Evolutionary conservation across 2,113 vertebrate species (phyloP).

Genomic region (Phyllostomus discolor): DNA sequence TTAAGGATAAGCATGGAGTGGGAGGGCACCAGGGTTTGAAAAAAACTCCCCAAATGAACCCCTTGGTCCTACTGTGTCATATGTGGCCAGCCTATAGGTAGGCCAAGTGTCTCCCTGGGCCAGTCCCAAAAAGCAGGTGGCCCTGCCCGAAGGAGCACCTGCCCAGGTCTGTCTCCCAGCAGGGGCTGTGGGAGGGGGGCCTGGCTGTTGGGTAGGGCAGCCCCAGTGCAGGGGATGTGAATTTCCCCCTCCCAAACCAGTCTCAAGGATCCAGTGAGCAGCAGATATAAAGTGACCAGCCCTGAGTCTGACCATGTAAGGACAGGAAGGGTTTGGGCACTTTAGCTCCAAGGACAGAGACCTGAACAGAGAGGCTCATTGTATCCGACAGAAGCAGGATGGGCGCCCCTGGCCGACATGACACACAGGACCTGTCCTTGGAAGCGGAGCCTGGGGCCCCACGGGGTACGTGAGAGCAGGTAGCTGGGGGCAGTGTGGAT

Average conservation of each 20-base stretch:
- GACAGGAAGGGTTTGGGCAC: neutral
- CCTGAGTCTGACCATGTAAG: neutral
- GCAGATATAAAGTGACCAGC: neutral
- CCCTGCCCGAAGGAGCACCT: neutral
- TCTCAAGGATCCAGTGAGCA: neutral
- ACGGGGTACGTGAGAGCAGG: neutral
- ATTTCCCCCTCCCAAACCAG: neutral
- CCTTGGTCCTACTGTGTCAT: fast-evolving
- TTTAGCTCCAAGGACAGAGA: neutral
- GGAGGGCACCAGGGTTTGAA: neutral
- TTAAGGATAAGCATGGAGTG: neutral
- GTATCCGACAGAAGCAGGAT: neutral
- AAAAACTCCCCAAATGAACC: neutral
- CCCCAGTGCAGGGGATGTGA: neutral
- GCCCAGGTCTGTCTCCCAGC: neutral
- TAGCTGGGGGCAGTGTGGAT: neutral
- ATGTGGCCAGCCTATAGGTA: neutral
- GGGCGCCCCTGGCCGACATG: neutral
- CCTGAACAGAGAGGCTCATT: neutral
- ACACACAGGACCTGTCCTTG: neutral
- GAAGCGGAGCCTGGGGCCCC: neutral
- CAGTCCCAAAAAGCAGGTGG: neutral
- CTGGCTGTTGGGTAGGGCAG: neutral
- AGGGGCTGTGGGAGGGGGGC: neutral
- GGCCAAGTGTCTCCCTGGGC: neutral